Base-by-base conservation (phyloP, 1,140 invertebrate species). In the Asbolus verrucosus region DNA sequence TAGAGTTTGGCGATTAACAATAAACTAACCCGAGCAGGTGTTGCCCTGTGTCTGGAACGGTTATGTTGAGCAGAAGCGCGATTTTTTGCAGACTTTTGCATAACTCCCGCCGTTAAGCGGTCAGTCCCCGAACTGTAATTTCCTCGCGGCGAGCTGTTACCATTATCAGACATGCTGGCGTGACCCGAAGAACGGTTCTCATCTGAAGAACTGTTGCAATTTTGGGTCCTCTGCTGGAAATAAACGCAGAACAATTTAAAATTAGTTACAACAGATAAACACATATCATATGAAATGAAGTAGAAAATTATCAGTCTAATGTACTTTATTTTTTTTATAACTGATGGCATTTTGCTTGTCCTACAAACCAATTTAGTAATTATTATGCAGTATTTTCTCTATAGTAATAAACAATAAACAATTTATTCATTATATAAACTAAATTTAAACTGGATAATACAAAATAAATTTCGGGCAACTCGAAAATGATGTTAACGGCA, bases 91-190 rank as follows among this genome's bases (percentile, higher is more conserved):
- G 86, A 83, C 82, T 88, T 82, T 79, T 90, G 80, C 67, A 86
- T 85, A 36, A 91, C 88, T 13, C 87, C 89, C 1, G 88, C 89
- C 9, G 88, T 89, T 30, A 89, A 80, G 43, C 89, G 84, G 76
- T 92, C 88, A 84, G 89, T 76, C 89, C 90, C 36, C 89, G 90
- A 5, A 90, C 87, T 69, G 88, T 85, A 67, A 86, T 87, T 21
- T 82, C 80, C 74, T 78, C 81, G 72, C 81, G 87, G 90, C 3
- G 89, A 91, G 71, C 88, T 90, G 62, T 88, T 90, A 61, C 86
- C 86, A 31, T 89, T 91, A 76, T 95, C 93, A 24, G 93, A 94
- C 93, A 95, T 94, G 71, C 91, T 93, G n/a, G 93, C 93, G 80
- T 95, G 93, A 0, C 93, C 93, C 0, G 93, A 94, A 9, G 93